Conservation (phyloP, 2,113 vertebrate genomes). For the Anoura caudifer region DNA sequence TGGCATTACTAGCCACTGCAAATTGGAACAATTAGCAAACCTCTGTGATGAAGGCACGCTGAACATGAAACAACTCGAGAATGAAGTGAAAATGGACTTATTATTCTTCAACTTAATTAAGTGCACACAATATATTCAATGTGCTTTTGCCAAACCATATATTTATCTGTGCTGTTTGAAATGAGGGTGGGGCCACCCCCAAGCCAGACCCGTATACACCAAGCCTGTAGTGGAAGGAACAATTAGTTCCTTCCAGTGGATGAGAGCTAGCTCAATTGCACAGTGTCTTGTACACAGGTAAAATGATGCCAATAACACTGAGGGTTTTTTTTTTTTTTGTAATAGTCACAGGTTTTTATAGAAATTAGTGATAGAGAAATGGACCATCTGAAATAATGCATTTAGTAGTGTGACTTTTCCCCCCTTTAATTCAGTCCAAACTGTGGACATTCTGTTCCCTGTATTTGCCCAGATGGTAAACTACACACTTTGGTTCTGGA, state of each 20-base stretch:
- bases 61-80: conserved; percentile 59
- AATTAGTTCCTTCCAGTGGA: not conserved
- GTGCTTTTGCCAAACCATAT: conserved; percentile 32
- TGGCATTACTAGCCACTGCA: conserved; percentile 36
- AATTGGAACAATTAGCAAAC: conserved; percentile 62
- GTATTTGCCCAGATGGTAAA: conserved; percentile 42
- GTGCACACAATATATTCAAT: not conserved
- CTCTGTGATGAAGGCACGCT: conserved; percentile 50
- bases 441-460: conserved; percentile 25
- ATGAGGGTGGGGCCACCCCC: not conserved
- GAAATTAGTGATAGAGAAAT: not conserved
- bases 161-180: conserved; percentile 10
- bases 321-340: conserved; percentile 10
- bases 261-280: not conserved
- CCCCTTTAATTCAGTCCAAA: not conserved
- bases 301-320: not conserved
- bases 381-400: conserved; percentile 33
- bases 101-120: conserved; percentile 52
- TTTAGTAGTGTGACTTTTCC: not conserved
- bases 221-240: not conserved
- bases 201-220: not conserved
- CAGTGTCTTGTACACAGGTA: not conserved
- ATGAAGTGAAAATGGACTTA: conserved; percentile 49
- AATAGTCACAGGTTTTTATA: conserved; percentile 24
- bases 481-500: conserved; percentile 17